Evolutionary conservation across 2,797 vertebrate species (phyloP).

Genomic region (Bradypodion pumilum): DNA sequence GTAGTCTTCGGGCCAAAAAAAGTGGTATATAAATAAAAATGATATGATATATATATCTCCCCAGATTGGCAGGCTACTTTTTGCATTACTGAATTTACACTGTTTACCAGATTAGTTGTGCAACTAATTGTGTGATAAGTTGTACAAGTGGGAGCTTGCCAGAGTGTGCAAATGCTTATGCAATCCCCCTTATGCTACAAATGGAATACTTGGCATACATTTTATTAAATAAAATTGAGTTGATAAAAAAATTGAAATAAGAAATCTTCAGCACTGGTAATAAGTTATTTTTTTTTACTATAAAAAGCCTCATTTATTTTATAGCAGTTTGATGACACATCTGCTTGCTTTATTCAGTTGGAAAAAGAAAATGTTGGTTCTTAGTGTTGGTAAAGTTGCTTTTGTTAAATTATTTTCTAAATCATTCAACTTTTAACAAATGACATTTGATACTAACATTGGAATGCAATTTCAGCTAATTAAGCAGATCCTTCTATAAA

Average conservation of each 20-base stretch:
- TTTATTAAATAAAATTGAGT: conserved; percentile 77
- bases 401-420: conserved; percentile 85
- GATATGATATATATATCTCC: too few relatives aligned
- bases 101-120: too few relatives aligned
- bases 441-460: conserved; percentile 92
- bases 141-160: too few relatives aligned
- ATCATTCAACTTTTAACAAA: conserved; percentile 89
- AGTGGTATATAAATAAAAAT: too few relatives aligned
- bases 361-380: conserved; percentile 82
- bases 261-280: conserved; percentile 72
- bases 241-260: conserved; percentile 75
- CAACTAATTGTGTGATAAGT: too few relatives aligned
- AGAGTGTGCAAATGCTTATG: too few relatives aligned
- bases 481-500: conserved; percentile 93
- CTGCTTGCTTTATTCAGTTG: conserved; percentile 82
- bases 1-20: too few relatives aligned
- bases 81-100: too few relatives aligned
- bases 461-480: conserved; percentile 93
- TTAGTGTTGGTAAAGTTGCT: conserved; percentile 82
- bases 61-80: too few relatives aligned
- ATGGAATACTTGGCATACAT: conserved; percentile 47
- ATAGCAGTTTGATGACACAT: conserved; percentile 83
- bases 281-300: conserved; percentile 78
- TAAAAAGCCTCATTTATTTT: conserved; percentile 85
- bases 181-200: too few relatives aligned